Conservation (phyloP, 2,797 vertebrate genomes). For the Carduelis carduelis region DNA sequence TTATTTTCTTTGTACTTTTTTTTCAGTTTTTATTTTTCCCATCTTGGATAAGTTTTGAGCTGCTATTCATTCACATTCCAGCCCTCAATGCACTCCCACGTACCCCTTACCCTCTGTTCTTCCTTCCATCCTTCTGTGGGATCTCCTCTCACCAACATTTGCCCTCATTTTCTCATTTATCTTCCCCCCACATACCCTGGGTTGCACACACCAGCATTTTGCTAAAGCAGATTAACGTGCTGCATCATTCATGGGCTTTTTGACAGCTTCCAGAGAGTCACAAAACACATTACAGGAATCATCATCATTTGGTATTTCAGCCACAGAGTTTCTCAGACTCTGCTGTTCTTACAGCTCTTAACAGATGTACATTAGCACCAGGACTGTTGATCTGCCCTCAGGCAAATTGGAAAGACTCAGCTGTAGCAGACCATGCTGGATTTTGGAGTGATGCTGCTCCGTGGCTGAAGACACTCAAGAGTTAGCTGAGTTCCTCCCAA, state of each 20-base stretch:
- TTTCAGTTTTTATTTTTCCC: neutral
- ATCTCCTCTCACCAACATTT: neutral
- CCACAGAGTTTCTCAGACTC: neutral
- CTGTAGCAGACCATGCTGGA: neutral
- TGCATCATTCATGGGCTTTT: neutral
- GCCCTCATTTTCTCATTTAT: fast-evolving
- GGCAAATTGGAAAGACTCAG: neutral
- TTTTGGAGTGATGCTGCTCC: neutral
- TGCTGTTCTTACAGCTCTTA: neutral
- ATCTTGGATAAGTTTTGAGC: neutral
- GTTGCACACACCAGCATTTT: neutral
- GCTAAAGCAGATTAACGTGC: neutral
- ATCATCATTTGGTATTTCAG: neutral
- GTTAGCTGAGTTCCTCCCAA: neutral
- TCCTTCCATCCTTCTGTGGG: neutral
- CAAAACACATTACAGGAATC: neutral
- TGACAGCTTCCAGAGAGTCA: neutral
- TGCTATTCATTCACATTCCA: neutral
- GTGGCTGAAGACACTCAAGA: neutral
- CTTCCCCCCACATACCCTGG: too few relatives aligned
- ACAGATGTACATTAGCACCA: neutral
- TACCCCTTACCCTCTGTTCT: neutral
- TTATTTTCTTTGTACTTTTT: neutral
- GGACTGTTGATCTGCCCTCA: neutral
- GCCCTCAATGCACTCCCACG: neutral